Base-by-base conservation (phyloP, 2,113 vertebrate species). In the Miniopterus natalensis region DNA sequence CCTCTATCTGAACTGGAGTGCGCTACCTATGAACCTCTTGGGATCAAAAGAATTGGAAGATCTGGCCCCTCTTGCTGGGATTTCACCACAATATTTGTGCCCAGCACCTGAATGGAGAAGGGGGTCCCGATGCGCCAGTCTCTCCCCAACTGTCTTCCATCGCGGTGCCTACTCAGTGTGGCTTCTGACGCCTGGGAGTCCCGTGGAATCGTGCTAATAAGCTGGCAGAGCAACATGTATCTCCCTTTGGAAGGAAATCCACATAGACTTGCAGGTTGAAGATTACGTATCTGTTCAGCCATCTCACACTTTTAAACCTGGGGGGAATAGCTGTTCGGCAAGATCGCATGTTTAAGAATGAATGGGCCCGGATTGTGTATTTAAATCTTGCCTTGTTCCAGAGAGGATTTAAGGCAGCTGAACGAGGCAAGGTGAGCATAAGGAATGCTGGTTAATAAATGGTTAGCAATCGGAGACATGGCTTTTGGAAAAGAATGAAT, bases 31-130 rank as follows among this genome's bases (percentile, higher is more conserved):
- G 65, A 98, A 94, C 84, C 66, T 95, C 70, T 96, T 98, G 96
- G 68, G 91, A 96, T 97, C 97, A 95, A 80, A 86, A 90, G 95
- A 96, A 98, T 40, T 96, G 63, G 51, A 95, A 96, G 97, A 94
- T 84, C 79, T 55, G 57, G 66, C 89, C n/a, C 90, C 29, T 88
- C 47, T 15, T 95, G 95, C 97, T 90, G 63, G 71, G 96, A 92
- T 94, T 96, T 97, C 95, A 97, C 86, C 90, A 98, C 77, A 97
- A 47, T 93, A 95, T 98, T 96, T 29, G 97, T 96, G 84, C 51
- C 55, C 95, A 97, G 65, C 88, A 71, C 95, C 93, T 98, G 96
- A 97, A 89, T 90, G 75, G 94, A 75, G 66, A 42, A 96, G 71
- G 65, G 68, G 68, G 74, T 88, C 93, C 73, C 92, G 1, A 53